These are phyloP conservation scores for Spisula solida DNA, from an alignment of 2,888 invertebrate genomes.

Conservation along the genomic window DNA sequence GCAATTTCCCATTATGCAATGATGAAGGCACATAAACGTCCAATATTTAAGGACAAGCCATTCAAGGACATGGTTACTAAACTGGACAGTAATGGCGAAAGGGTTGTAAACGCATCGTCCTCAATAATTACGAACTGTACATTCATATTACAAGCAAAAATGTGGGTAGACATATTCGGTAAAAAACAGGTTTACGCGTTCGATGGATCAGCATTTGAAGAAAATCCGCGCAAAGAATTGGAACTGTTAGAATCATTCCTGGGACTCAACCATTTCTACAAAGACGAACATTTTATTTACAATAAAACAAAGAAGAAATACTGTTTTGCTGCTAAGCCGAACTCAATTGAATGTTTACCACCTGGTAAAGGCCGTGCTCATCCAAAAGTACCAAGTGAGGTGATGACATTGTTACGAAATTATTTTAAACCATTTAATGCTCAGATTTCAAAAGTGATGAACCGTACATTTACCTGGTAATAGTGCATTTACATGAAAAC, in stretches of 20 bases:
- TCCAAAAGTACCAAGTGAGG: not conserved
- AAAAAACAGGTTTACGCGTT: not conserved
- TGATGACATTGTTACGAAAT: not conserved
- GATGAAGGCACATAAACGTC: not conserved
- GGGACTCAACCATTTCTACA: not conserved
- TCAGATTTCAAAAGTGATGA: not conserved
- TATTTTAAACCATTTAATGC: conserved; percentile 3
- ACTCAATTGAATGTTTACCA: not conserved
- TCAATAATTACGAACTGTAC: not conserved
- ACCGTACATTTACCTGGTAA: not conserved
- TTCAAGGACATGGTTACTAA: not conserved
- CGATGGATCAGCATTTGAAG: not conserved
- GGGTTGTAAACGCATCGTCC: not conserved
- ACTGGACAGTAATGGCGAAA: not conserved
- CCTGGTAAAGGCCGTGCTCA: not conserved
- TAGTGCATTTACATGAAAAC: not conserved
- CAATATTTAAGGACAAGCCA: not conserved
- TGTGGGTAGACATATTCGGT: not conserved
- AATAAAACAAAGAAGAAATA: not conserved
- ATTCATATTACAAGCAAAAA: not conserved
- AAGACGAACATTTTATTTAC: not conserved
- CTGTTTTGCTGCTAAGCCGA: not conserved
- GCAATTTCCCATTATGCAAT: not conserved
- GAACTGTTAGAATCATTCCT: not conserved
- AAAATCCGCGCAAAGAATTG: not conserved